Evolutionary conservation across 2,797 vertebrate genomes (phyloP).

Genomic region (Lepus oiostolus): DNA sequence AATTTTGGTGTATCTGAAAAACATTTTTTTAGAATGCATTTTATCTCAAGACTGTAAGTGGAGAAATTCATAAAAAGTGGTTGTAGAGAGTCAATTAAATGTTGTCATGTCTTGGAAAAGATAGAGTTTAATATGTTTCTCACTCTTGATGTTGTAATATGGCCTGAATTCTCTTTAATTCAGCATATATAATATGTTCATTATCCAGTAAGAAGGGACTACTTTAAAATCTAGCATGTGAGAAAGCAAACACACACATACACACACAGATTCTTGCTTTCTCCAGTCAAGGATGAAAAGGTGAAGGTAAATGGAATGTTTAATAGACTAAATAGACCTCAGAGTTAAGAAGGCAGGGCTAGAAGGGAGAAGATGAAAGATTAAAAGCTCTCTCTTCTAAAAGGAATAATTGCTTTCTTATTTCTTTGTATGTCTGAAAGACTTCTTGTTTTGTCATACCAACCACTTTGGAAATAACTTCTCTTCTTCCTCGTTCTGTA

Average conservation of each 20-base stretch:
- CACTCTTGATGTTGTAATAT: not conserved
- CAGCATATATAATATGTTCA: not conserved
- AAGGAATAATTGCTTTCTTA: not conserved
- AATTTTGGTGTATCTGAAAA: not conserved
- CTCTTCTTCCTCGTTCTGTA: not conserved
- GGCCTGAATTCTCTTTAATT: not conserved
- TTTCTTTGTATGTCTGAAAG: conserved; percentile 36
- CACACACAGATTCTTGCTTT: not conserved
- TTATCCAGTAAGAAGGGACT: not conserved
- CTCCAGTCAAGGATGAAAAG: not conserved
- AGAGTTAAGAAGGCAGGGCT: not conserved
- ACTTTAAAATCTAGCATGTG: not conserved
- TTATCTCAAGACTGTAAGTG: not conserved
- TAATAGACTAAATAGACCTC: not conserved
- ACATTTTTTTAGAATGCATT: conserved; percentile 6
- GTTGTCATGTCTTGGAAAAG: not conserved
- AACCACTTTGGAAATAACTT: not conserved
- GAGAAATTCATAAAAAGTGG: not conserved
- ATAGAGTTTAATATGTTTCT: not conserved
- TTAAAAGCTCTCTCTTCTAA: not conserved
- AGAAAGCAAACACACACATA: conserved; percentile 6
- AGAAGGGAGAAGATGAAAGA: not conserved
- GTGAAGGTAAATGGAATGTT: not conserved
- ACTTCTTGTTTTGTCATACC: not conserved
- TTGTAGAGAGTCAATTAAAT: not conserved